Conservation (phyloP, 2,888 invertebrate species). For the Escarpia spicata region DNA sequence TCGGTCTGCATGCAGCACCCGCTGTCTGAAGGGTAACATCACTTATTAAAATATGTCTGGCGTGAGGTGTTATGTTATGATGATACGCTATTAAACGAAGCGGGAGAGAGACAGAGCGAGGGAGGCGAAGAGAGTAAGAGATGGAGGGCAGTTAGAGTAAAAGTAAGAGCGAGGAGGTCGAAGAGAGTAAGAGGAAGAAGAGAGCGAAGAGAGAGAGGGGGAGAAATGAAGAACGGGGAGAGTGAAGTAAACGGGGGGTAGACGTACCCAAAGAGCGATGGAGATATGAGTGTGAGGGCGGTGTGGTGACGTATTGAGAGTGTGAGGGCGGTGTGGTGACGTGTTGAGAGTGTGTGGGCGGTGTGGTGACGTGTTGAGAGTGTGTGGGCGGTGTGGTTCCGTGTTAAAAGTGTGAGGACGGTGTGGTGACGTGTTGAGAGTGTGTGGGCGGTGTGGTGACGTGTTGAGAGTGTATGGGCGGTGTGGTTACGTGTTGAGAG, state of each 20-base stretch:
- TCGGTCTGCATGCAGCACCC: neutral
- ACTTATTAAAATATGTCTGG: neutral
- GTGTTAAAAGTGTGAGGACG: too few species aligned
- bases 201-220: neutral
- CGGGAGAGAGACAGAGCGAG: too few species aligned
- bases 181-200: neutral
- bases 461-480: too few species aligned
- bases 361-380: too few species aligned
- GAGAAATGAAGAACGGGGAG: neutral
- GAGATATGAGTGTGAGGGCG: too few species aligned
- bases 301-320: too few species aligned
- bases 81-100: neutral
- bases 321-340: too few species aligned
- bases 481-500: too few species aligned
- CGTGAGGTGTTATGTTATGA: neutral
- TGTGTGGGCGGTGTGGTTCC: too few species aligned
- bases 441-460: too few species aligned
- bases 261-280: neutral
- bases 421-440: too few species aligned
- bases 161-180: neutral
- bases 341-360: too few species aligned
- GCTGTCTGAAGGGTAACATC: neutral
- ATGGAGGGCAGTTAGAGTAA: neutral
- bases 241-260: neutral
- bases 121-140: neutral